Evolutionary conservation across 2,113 vertebrate species (phyloP).

Genomic region (Urocolius indicus): DNA sequence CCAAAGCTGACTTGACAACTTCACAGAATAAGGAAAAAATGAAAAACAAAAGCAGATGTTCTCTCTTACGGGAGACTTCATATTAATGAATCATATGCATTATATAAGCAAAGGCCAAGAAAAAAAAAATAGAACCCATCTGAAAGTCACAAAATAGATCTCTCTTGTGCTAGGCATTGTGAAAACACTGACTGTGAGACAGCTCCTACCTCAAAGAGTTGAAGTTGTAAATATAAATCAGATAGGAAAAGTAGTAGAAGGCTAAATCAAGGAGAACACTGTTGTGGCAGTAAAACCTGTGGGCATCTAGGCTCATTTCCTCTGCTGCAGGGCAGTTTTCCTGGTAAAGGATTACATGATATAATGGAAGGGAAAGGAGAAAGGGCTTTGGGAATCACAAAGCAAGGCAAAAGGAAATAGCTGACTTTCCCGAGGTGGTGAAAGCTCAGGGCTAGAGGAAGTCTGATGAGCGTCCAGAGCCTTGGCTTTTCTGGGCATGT

Average conservation of each 20-base stretch:
- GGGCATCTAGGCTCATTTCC: rapidly evolving
- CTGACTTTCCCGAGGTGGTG: background rate
- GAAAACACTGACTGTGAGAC: rapidly evolving
- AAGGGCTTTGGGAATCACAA: background rate
- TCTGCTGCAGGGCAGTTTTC: background rate
- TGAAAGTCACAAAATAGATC: background rate
- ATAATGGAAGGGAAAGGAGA: background rate
- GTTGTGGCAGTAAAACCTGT: background rate
- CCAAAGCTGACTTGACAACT: constrained; percentile 19
- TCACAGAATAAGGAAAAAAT: background rate
- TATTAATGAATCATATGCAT: background rate
- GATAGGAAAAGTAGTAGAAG: no score
- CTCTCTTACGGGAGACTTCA: background rate
- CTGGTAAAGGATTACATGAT: background rate
- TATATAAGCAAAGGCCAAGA: background rate
- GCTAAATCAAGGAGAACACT: background rate
- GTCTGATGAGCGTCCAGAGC: background rate
- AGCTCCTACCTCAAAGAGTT: background rate
- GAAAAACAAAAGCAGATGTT: constrained; percentile 9
- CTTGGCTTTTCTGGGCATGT: rapidly evolving
- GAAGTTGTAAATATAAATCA: background rate
- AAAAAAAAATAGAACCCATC: background rate
- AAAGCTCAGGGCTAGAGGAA: background rate
- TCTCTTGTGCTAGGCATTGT: background rate
- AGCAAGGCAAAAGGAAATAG: background rate